A percentile compares a stretch with the other conserved stretches of the same genome.
Evolutionary conservation across 2,797 vertebrate genomes (phyloP).

Genomic region (Rhinella marina): DNA sequence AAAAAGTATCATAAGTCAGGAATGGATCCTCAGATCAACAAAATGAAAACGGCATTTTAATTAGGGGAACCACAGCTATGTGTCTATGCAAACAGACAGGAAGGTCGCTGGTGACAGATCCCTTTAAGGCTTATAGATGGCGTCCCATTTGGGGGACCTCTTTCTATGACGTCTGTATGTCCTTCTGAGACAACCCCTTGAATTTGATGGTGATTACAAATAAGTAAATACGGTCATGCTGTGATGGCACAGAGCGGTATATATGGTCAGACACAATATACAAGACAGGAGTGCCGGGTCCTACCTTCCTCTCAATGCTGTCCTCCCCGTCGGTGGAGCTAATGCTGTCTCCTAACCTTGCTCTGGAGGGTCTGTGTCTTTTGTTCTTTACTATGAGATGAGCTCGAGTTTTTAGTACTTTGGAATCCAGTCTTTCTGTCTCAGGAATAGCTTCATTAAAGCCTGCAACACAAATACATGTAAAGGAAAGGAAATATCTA

Average conservation of each 20-base stretch:
- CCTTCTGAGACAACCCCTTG: neutral
- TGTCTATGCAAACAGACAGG: too few relatives aligned
- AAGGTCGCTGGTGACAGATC: too few relatives aligned
- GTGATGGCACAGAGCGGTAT: neutral
- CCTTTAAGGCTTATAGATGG: too few relatives aligned
- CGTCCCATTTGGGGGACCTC: too few relatives aligned
- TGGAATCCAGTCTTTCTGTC: conserved; percentile 79
- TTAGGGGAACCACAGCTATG: too few relatives aligned
- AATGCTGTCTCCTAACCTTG: conserved; percentile 77
- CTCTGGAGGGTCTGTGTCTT: conserved; percentile 76
- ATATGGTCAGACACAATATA: neutral
- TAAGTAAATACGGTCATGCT: neutral
- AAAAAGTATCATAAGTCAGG: too few relatives aligned
- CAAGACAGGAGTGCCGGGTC: too few relatives aligned
- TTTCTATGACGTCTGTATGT: neutral
- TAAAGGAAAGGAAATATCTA: neutral
- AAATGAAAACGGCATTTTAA: too few relatives aligned
- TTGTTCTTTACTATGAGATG: conserved; percentile 79
- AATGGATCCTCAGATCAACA: too few relatives aligned
- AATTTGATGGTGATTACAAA: neutral
- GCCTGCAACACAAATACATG: conserved; percentile 64
- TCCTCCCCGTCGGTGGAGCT: conserved; percentile 87
- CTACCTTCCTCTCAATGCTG: conserved; percentile 79
- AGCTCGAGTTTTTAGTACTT: conserved; percentile 77
- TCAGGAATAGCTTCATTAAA: conserved; percentile 79